Percentiles rank a stretch among this genome's conserved stretches.
Conservation (phyloP, 2,797 vertebrate species). For the Coccyzus lansbergi region DNA sequence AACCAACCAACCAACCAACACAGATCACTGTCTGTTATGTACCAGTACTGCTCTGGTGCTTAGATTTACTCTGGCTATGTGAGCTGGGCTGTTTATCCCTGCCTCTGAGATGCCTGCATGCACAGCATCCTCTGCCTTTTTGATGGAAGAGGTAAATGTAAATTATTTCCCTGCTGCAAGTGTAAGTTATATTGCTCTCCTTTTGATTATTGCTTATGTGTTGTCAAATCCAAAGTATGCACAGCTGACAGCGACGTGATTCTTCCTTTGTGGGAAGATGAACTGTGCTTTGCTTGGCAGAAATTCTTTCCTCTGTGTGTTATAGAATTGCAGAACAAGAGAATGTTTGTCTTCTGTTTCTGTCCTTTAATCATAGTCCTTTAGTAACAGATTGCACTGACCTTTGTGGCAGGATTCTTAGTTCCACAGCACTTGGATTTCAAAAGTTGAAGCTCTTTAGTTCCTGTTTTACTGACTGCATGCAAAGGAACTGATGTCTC, state of each 20-base stretch:
- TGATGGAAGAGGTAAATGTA: background rate
- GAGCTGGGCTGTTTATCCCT: background rate
- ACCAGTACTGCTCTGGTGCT: background rate
- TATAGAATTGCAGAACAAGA: background rate
- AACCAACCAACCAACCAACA: rapidly evolving
- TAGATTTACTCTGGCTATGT: background rate
- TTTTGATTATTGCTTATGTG: background rate
- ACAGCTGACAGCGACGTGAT: rapidly evolving
- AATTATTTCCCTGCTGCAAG: background rate
- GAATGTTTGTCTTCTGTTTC: background rate
- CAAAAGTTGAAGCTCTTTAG: background rate
- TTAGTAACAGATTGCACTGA: background rate
- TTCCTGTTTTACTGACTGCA: background rate
- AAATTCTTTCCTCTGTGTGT: background rate
- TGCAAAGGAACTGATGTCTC: background rate
- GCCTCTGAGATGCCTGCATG: background rate
- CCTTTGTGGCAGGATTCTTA: background rate
- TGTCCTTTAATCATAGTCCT: background rate
- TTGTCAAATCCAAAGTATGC: background rate
- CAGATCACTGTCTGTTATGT: background rate
- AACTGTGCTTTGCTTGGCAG: background rate
- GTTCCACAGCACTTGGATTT: background rate
- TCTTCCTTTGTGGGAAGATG: background rate
- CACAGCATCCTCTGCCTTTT: background rate
- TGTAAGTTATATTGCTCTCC: background rate